Conservation (phyloP, 1,140 invertebrate species). For the Zeugodacus cucurbitae region DNA sequence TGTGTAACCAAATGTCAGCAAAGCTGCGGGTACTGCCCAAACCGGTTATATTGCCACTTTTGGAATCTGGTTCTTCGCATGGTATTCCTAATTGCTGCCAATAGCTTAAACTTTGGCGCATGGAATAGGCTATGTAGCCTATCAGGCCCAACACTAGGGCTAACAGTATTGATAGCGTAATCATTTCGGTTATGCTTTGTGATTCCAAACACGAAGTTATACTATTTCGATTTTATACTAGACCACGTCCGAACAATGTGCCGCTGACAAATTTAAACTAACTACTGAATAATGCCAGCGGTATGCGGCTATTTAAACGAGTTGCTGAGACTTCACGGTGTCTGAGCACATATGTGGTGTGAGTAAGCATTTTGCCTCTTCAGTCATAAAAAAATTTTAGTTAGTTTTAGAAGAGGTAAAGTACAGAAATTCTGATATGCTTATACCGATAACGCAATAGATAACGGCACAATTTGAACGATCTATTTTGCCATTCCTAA, state of each 20-base stretch:
- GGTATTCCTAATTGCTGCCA: slow-evolving; percentile 14
- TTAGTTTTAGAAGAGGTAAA: neutral
- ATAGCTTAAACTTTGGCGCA: neutral
- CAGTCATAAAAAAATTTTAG: neutral
- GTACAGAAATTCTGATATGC: neutral
- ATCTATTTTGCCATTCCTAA: neutral
- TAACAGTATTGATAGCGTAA: slow-evolving; percentile 43
- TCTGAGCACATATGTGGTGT: neutral
- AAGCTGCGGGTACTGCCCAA: neutral
- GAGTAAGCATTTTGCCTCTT: neutral
- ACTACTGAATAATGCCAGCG: neutral
- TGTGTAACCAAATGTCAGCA: neutral
- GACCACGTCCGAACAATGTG: neutral
- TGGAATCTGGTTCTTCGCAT: neutral
- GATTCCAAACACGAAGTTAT: neutral
- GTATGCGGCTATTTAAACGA: neutral
- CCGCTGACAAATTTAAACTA: neutral
- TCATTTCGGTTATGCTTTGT: neutral
- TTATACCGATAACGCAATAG: neutral
- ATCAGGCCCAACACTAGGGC: neutral
- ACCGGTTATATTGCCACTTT: slow-evolving; percentile 25
- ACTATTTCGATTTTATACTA: neutral
- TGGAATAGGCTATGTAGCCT: neutral
- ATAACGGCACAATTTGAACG: neutral
- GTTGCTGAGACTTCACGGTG: neutral